These are phyloP conservation scores for Acanthurus leucopareius DNA, from an alignment of 2,797 vertebrate genomes.

Conservation along the genomic window DNA sequence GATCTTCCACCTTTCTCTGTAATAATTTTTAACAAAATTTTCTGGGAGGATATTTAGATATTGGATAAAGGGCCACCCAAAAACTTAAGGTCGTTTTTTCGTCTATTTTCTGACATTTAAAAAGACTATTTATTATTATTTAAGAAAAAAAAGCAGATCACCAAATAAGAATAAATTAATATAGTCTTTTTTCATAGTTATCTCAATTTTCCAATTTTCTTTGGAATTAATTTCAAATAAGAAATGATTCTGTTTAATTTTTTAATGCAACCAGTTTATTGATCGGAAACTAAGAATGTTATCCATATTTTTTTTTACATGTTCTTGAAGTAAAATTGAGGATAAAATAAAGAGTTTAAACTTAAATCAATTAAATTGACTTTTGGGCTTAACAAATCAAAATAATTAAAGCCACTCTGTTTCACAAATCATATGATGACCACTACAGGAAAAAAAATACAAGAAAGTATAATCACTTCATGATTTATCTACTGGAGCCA, in stretches of 20 bases:
- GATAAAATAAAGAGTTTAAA: not conserved
- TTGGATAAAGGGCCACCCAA: not conserved
- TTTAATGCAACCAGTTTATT: not conserved
- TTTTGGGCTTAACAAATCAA: slow-evolving; percentile 3
- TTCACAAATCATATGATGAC: slow-evolving; percentile 32
- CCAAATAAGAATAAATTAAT: not conserved
- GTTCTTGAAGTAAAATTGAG: not conserved
- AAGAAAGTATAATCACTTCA: slow-evolving; percentile 53
- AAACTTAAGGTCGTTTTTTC: not conserved
- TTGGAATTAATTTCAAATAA: not conserved
- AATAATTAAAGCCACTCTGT: slow-evolving; percentile 10
- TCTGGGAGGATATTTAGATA: too few relatives aligned
- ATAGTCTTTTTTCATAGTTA: not conserved
- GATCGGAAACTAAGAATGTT: not conserved
- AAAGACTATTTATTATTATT: not conserved
- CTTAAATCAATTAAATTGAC: slow-evolving; percentile 3
- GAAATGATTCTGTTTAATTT: not conserved
- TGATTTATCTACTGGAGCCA: slow-evolving; percentile 63
- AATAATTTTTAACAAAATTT: too few relatives aligned
- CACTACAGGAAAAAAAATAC: slow-evolving; percentile 35
- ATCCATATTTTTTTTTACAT: not conserved
- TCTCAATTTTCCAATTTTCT: not conserved
- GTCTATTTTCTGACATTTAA: not conserved
- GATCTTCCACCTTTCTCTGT: not conserved
- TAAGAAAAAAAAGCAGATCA: not conserved